Conservation (phyloP, 2,113 vertebrate species). For the Zeus faber region DNA sequence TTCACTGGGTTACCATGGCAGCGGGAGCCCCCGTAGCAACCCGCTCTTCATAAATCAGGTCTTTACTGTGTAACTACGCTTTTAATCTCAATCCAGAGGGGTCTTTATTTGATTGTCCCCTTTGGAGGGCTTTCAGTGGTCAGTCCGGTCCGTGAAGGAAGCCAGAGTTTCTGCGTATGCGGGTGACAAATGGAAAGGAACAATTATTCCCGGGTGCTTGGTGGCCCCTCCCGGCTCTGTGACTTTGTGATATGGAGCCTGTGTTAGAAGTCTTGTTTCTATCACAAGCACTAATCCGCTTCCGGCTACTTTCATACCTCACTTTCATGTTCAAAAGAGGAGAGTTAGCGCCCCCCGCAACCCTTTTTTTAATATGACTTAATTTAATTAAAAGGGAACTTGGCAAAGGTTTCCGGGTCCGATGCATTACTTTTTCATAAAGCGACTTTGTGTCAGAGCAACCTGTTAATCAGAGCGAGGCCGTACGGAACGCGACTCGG, state of each 20-base stretch:
- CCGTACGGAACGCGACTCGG: conserved; percentile 26
- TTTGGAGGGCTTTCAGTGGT: conserved; percentile 56
- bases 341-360: conserved; percentile 11
- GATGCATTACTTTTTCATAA: conserved; percentile 63
- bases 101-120: conserved; percentile 62
- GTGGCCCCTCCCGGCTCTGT: conserved; percentile 11
- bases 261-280: conserved; percentile 39
- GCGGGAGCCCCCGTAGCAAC: conserved; percentile 50
- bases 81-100: conserved; percentile 62
- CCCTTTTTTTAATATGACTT: conserved; percentile 45
- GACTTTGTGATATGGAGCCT: conserved; percentile 42
- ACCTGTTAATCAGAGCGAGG: conserved; percentile 49
- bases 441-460: conserved; percentile 55
- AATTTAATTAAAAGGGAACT: conserved; percentile 71
- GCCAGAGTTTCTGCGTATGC: conserved; percentile 31
- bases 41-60: conserved; percentile 64
- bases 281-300: conserved; percentile 54
- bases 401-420: conserved; percentile 43
- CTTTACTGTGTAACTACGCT: conserved; percentile 59
- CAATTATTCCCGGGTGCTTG: conserved; percentile 25
- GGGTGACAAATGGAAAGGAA: conserved; percentile 41
- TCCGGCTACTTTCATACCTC: conserved; percentile 40
- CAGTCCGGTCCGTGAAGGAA: conserved; percentile 52
- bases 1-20: conserved; percentile 70
- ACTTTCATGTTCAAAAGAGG: conserved; percentile 48